Conservation (phyloP, 1,140 invertebrate species). For the Hycleus cichorii region DNA sequence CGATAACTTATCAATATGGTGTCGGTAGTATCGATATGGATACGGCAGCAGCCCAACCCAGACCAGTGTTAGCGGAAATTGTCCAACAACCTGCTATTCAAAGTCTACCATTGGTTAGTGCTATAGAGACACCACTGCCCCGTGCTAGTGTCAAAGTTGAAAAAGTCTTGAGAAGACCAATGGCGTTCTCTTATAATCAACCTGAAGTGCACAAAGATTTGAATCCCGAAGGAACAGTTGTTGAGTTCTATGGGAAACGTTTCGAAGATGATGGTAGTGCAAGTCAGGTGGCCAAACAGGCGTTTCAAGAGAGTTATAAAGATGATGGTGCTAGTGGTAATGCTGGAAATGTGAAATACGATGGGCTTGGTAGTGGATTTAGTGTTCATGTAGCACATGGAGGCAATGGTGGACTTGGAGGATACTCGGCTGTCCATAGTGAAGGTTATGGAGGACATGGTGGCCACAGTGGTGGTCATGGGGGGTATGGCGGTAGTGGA, state of each 20-base stretch:
- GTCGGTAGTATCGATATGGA: slow-evolving; percentile 14
- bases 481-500: background rate
- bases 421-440: too few relatives aligned
- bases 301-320: background rate
- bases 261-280: background rate
- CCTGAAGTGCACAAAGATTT: background rate
- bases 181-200: slow-evolving; percentile 27
- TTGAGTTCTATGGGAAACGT: slow-evolving; percentile 1
- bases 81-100: slow-evolving; percentile 11
- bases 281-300: background rate
- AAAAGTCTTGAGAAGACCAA: slow-evolving; percentile 24
- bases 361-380: background rate
- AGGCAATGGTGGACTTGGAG: too few relatives aligned
- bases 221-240: background rate
- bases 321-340: slow-evolving; percentile 1
- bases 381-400: too few relatives aligned
- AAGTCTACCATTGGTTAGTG: slow-evolving; percentile 14
- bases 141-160: slow-evolving; percentile 28
- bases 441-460: too few relatives aligned
- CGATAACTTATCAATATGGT: background rate
- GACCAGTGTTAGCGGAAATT: slow-evolving; percentile 22
- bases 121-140: slow-evolving; percentile 9
- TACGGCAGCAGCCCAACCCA: slow-evolving; percentile 23
- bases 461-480: too few relatives aligned
- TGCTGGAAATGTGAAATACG: background rate